Conservation (phyloP, 2,888 invertebrate genomes). For the Lapara coniferarum region DNA sequence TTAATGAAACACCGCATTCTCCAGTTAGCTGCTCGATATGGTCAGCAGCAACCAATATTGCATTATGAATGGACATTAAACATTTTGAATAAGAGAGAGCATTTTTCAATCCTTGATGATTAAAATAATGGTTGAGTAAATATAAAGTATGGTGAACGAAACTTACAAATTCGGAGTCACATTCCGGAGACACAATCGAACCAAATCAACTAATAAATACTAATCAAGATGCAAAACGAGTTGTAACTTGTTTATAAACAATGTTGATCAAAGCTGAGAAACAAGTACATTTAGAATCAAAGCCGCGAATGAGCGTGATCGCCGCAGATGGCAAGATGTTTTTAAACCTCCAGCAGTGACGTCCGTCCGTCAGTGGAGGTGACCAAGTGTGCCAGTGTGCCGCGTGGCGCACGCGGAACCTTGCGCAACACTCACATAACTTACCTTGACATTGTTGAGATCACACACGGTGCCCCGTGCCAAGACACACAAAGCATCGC, state of each 20-base stretch:
- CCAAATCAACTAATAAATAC: slow-evolving; percentile 17
- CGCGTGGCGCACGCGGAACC: slow-evolving; percentile 32
- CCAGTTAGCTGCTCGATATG: neutral
- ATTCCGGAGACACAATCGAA: slow-evolving; percentile 9
- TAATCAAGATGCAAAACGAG: slow-evolving; percentile 20
- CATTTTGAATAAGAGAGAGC: neutral
- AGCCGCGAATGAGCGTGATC: slow-evolving; percentile 22
- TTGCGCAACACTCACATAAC: slow-evolving; percentile 65
- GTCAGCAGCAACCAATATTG: neutral
- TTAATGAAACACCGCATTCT: slow-evolving; percentile 13
- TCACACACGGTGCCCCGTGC: slow-evolving; percentile 58
- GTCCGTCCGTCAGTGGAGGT: slow-evolving; percentile 31
- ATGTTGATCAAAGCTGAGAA: slow-evolving; percentile 21
- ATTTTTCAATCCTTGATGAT: no score
- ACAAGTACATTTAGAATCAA: slow-evolving; percentile 33
- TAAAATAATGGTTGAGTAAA: neutral
- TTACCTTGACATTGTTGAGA: slow-evolving; percentile 77
- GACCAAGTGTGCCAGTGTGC: slow-evolving; percentile 33
- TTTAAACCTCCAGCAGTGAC: slow-evolving; percentile 29
- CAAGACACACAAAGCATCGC: slow-evolving; percentile 48
- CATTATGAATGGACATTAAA: neutral
- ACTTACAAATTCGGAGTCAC: slow-evolving; percentile 13
- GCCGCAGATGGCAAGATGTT: slow-evolving; percentile 4
- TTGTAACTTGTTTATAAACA: no score
- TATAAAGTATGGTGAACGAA: neutral